Evolutionary conservation across 2,888 invertebrate genomes (phyloP), one percentile per base, ranked within the genome.

Genomic region (Helleia helle): DNA sequence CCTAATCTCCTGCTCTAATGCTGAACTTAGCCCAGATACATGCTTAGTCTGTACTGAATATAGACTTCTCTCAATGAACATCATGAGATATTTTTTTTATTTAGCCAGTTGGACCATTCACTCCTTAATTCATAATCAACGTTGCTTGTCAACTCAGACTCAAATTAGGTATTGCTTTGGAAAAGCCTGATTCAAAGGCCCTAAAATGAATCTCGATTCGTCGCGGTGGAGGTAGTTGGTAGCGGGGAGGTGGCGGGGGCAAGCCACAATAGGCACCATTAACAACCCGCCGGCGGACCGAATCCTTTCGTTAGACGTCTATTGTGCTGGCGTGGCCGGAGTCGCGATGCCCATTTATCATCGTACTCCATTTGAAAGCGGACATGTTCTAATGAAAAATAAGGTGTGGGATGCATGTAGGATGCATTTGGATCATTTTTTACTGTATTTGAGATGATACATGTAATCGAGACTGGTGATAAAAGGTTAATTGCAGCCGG

Each of bases 301-400:
- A 81, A 83, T 81, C 76, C 79, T 80, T 81, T 81, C 72, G 83
- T 81, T 77, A 79, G 70, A 74, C 69, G 65, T 62, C 65, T 53
- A 79, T 80, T 81, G 79, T 80, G 62, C 40, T 30, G 17, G 27
- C 28, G n/a, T n/a, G n/a, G n/a, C n/a, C n/a, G n/a, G n/a, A 38
- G 38, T 38, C 36, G 17, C 25, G 40, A 37, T 36, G 27, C 36
- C 54, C 53, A 62, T 24, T 62, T 56, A 52, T 49, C 51, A 51
- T 54, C 54, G 63, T 63, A 57, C 50, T 50, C 60, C 53, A 58
- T 58, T 55, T 48, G 45, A 34, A 26, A 40, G 38, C 36, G 44
- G 14, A 30, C 30, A 15, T 30, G n/a, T 14, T n/a, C n/a, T n/a
- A 29, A 34, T 34, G 22, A 18, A 15, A 9, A 18, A 31, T 31